These are phyloP conservation scores for Uria aalge DNA, from an alignment of 2,113 vertebrate species.

Conservation along the genomic window DNA sequence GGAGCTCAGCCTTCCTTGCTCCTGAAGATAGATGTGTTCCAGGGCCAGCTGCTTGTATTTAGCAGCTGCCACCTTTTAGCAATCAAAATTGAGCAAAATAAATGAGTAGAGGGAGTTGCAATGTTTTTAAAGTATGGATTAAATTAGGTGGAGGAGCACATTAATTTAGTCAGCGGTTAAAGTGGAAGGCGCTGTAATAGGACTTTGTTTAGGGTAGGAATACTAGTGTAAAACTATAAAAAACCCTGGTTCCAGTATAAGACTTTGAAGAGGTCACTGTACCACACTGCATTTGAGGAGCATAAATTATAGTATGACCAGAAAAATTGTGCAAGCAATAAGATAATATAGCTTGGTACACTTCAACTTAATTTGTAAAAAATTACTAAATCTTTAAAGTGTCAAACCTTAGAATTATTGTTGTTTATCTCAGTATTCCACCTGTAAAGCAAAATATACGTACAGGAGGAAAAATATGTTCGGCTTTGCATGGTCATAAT, in stretches of 20 bases:
- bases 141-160: not conserved
- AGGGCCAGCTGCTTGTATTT: not conserved
- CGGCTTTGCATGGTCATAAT: not conserved
- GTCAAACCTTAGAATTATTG: not conserved
- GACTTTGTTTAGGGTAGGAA: not conserved
- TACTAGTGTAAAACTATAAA: not conserved
- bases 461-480: not conserved
- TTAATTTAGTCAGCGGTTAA: not conserved
- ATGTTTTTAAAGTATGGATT: not conserved
- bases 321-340: not conserved
- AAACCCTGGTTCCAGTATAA: not conserved
- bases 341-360: not conserved
- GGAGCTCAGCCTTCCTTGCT: not conserved
- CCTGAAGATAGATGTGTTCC: not conserved
- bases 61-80: not conserved
- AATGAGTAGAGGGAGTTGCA: not conserved
- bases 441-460: not conserved
- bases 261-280: not conserved
- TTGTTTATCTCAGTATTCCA: slow-evolving; percentile 16
- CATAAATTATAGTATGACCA: not conserved
- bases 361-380: not conserved
- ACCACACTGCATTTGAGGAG: not conserved
- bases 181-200: not conserved
- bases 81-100: not conserved
- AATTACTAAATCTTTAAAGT: slow-evolving; percentile 12